Conservation (phyloP, 2,113 vertebrate species). For the Lasiurus borealis region DNA sequence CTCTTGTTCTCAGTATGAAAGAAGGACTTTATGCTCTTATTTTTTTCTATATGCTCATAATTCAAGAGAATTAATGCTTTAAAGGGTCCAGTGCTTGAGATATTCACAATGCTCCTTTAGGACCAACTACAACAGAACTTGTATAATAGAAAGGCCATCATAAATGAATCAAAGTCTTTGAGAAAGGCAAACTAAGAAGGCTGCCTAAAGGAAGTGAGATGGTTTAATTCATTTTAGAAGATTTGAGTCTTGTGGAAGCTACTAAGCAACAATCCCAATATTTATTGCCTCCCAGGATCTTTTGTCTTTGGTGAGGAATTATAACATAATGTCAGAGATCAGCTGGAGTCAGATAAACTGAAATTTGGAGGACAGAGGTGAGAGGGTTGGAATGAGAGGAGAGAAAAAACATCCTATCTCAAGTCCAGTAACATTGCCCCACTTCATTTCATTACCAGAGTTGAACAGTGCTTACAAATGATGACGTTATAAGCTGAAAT, state of each 20-base stretch:
- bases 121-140: not conserved
- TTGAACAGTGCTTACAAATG: conserved; percentile 2
- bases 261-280: not conserved
- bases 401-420: not conserved
- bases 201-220: not conserved
- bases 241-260: not conserved
- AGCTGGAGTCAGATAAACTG: not conserved
- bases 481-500: not conserved
- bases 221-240: conserved; percentile 24
- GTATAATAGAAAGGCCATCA: not conserved
- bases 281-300: not conserved
- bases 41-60: not conserved
- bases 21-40: not conserved
- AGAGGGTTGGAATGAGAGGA: not conserved
- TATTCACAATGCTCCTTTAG: not conserved
- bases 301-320: conserved; percentile 4
- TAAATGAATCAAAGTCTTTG: conserved; percentile 13
- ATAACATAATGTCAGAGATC: not conserved
- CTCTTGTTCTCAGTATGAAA: not conserved
- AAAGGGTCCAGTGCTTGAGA: not conserved
- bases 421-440: not conserved
- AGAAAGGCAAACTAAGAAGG: not conserved
- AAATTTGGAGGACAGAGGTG: not conserved
- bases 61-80: not conserved
- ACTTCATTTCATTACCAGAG: conserved; percentile 30